Evolutionary conservation across 2,113 vertebrate genomes (phyloP).

Genomic region (Lipotes vexillifer): DNA sequence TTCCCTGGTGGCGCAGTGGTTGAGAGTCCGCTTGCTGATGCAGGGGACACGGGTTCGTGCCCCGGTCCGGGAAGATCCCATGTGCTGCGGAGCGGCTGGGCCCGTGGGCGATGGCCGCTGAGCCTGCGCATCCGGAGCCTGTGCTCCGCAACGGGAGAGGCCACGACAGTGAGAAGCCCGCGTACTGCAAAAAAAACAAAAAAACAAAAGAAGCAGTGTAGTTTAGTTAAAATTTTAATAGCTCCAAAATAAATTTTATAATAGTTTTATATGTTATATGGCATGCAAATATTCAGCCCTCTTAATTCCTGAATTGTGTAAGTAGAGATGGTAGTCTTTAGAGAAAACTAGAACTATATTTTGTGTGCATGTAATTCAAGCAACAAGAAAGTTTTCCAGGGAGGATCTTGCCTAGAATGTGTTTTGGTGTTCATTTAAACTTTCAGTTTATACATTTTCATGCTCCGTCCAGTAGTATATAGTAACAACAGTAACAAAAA

Average conservation of each 20-base stretch:
- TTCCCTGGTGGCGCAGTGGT: too few relatives aligned
- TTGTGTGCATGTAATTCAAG: conserved; percentile 33
- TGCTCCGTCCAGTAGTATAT: background rate
- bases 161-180: too few relatives aligned
- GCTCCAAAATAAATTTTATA: background rate
- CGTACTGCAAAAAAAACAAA: too few relatives aligned
- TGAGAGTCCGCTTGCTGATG: too few relatives aligned
- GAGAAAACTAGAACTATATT: conserved; percentile 40
- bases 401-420: conserved; percentile 19
- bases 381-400: conserved; percentile 26
- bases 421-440: conserved; percentile 32
- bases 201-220: background rate
- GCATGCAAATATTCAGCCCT: background rate
- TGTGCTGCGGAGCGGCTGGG: too few relatives aligned
- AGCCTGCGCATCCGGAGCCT: too few relatives aligned
- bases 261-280: conserved; percentile 17
- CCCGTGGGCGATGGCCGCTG: too few relatives aligned
- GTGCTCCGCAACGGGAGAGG: too few relatives aligned
- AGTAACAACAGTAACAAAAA: background rate
- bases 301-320: conserved; percentile 37
- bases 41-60: too few relatives aligned
- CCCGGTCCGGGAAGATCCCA: too few relatives aligned
- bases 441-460: background rate
- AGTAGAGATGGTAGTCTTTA: conserved; percentile 38
- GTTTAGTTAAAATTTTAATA: conserved; percentile 11